These are phyloP conservation scores for Mastomys natalensis DNA, from an alignment of 2,113 vertebrate species.

Conservation along the genomic window DNA sequence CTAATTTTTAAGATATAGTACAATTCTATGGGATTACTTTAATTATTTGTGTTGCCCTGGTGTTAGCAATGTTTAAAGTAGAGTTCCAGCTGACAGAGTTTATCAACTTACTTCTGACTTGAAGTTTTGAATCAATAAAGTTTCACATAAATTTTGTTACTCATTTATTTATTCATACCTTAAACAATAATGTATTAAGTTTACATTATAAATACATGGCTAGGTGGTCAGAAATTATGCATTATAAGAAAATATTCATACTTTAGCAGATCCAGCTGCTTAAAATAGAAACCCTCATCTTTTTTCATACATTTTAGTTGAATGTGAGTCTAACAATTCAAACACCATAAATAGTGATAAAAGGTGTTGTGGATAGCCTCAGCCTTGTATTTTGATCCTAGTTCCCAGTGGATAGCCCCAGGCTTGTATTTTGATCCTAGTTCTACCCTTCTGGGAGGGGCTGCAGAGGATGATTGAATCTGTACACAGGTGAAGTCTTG, in stretches of 20 bases:
- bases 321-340: neutral
- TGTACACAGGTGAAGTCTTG: no score
- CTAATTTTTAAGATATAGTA: neutral
- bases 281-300: neutral
- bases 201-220: neutral
- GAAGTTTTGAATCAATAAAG: slow-evolving; percentile 39
- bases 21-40: neutral
- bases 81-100: neutral
- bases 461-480: no score
- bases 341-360: neutral
- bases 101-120: neutral
- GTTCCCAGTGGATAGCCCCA: no score
- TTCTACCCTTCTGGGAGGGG: no score
- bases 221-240: neutral
- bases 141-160: neutral
- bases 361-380: no score
- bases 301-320: neutral
- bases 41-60: slow-evolving; percentile 5
- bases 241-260: slow-evolving; percentile 9
- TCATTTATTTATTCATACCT: slow-evolving; percentile 11
- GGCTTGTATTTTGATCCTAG: no score
- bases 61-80: slow-evolving; percentile 14
- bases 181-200: neutral
- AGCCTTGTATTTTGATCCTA: no score
- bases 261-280: neutral